These are phyloP conservation scores for Clamator glandarius DNA, from an alignment of 2,797 vertebrate species.

Conservation along the genomic window DNA sequence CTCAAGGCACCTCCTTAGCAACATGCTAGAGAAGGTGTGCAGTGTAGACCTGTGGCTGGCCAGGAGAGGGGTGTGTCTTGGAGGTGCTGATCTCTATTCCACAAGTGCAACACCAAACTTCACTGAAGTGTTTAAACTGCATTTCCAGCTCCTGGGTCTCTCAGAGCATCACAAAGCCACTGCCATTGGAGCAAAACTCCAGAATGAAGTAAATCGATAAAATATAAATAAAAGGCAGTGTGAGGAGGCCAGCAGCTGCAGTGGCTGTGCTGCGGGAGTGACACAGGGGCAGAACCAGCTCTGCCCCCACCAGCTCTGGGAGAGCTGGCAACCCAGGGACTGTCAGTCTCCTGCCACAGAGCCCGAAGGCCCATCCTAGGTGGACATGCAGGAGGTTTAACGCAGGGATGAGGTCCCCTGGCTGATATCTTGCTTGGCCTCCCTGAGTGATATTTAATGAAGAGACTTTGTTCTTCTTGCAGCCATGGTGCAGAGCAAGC, in stretches of 20 bases:
- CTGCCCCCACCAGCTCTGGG: fast-evolving
- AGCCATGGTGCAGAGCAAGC: fast-evolving
- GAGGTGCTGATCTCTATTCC: no score
- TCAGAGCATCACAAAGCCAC: background rate
- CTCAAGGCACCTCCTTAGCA: no score
- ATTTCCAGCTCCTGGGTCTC: background rate
- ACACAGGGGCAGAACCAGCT: background rate
- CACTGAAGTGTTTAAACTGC: constrained; percentile 38
- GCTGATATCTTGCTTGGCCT: background rate
- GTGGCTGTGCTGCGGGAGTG: background rate
- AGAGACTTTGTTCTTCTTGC: background rate
- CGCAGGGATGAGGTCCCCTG: background rate
- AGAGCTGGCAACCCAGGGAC: background rate
- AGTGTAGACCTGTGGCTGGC: no score
- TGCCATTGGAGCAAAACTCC: background rate
- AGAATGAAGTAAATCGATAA: constrained; percentile 36
- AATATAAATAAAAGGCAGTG: constrained; percentile 38
- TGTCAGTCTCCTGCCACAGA: background rate
- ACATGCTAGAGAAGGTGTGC: no score
- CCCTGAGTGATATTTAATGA: background rate
- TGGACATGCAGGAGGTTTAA: background rate
- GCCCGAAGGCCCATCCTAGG: fast-evolving
- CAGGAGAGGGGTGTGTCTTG: no score
- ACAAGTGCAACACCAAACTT: background rate
- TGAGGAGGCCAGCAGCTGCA: background rate